Conservation (phyloP, 2,797 vertebrate species). For the Cheirogaleus major region DNA sequence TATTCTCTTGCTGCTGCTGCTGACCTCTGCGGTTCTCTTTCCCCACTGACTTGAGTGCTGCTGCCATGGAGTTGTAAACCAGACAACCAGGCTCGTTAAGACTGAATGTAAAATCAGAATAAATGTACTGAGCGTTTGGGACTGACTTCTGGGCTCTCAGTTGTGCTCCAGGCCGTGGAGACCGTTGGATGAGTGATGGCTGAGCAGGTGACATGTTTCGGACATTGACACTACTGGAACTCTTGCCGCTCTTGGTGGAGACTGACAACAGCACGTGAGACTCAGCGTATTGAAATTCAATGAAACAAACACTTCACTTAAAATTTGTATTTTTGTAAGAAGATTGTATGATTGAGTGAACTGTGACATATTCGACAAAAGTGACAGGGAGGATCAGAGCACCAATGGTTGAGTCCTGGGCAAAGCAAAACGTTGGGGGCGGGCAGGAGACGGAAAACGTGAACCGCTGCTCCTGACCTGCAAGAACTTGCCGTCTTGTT, state of each 20-base stretch:
- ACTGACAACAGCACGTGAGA: not conserved
- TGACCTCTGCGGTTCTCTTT: not conserved
- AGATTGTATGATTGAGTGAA: not conserved
- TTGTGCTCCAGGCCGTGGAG: rapidly evolving
- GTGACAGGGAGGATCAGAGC: not conserved
- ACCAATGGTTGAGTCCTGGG: not conserved
- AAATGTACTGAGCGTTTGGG: not conserved
- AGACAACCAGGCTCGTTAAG: not conserved
- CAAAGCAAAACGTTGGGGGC: not conserved
- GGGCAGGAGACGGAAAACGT: not conserved
- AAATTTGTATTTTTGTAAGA: not conserved
- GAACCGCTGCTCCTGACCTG: not conserved
- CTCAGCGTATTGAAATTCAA: not conserved
- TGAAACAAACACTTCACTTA: not conserved
- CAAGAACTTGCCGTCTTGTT: not conserved
- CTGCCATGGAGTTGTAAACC: not conserved
- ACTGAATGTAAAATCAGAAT: not conserved
- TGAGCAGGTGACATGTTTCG: not conserved
- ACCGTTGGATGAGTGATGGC: not conserved
- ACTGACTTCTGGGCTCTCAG: not conserved
- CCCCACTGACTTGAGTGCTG: too few relatives aligned
- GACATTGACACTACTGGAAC: not conserved
- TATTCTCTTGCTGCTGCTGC: not conserved
- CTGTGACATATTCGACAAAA: not conserved
- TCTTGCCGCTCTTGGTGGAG: not conserved